Base-by-base conservation (phyloP, 1,140 invertebrate species). In the Bombus balteatus region DNA sequence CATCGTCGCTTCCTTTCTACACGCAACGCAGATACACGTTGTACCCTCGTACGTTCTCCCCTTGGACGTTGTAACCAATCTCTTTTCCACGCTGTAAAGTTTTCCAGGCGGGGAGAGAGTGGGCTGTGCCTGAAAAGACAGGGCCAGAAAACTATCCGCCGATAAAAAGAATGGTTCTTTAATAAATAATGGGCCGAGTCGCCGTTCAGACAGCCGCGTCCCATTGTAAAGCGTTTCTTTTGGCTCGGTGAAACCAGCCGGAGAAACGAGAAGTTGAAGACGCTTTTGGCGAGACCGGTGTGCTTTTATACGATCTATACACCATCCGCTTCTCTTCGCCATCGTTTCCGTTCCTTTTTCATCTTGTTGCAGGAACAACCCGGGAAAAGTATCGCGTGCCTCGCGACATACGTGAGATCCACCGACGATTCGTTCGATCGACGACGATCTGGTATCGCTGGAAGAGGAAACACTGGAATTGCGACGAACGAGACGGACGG, bases 81-180 rank as follows among this genome's bases (percentile, higher is more conserved):
- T 81, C 77, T 53, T 18, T 53, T 39, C 80, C 59, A 12, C 34
- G 74, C 34, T 37, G 65, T 47, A 66, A 86, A 89, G 65, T 89
- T 89, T 89, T 83, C 80, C 62, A 47, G 71, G 59, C n/a, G 57
- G 25, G 25, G 12, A 66, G 65, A 66, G 65, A 66, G 15, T 66
- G 66, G 32, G 32, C 18, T 32, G 37, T 37, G 25, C 57, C 65
- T 59, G 72, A 47, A 68, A 81, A 87, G 78, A 83, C 76, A 25
- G 59, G 66, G 34, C 62, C n/a, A 66, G 89, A 62, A 88, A 90
- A 86, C 88, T 88, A 88, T 86, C 70, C 70, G 53, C 43, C 74
- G 87, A 88, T 90, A 90, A 90, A 90, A 90, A 90, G 89, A 86
- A 89, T 86, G 88, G 86, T 86, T 90, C 88, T 90, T 90, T 90